Conservation (phyloP, 1,140 invertebrate species). For the Monomorium pharaonis region DNA sequence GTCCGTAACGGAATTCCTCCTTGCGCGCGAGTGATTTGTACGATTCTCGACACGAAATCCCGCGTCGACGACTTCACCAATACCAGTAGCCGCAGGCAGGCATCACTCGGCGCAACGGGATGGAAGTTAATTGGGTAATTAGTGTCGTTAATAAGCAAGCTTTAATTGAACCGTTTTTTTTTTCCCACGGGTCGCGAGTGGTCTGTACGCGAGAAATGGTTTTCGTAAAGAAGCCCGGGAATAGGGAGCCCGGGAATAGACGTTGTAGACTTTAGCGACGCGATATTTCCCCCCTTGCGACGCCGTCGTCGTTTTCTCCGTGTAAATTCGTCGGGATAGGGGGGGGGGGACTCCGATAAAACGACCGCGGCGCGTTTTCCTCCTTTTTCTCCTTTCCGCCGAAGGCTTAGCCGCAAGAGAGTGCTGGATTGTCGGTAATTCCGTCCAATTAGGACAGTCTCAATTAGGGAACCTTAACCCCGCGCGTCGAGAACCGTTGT, state of each 20-base stretch:
- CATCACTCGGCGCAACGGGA: slow-evolving; percentile 36
- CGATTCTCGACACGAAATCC: slow-evolving; percentile 15
- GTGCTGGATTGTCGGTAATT: slow-evolving; percentile 71
- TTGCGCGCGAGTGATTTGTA: slow-evolving; percentile 29
- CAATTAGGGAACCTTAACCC: slow-evolving; percentile 75
- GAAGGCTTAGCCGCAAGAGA: slow-evolving; percentile 68
- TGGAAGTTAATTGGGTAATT: slow-evolving; percentile 72
- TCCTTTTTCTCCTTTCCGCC: slow-evolving; percentile 21
- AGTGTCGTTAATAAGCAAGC: slow-evolving; percentile 61
- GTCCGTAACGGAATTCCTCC: slow-evolving; percentile 41
- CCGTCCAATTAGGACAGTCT: slow-evolving; percentile 78
- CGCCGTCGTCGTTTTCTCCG: slow-evolving; percentile 44
- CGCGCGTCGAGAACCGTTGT: slow-evolving; percentile 51
- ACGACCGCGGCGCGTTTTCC: slow-evolving; percentile 65
- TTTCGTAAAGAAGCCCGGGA: slow-evolving; percentile 35
- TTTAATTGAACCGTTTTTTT: slow-evolving; percentile 53
- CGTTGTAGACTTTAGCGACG: slow-evolving; percentile 54
- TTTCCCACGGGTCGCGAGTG: slow-evolving; percentile 13
- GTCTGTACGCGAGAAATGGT: slow-evolving; percentile 16
- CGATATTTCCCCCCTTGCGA: slow-evolving; percentile 43
- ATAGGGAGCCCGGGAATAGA: neutral
- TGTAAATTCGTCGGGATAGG: slow-evolving; percentile 67
- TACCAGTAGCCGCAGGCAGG: slow-evolving; percentile 14
- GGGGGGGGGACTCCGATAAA: slow-evolving; percentile 69
- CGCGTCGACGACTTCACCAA: neutral